Base-by-base conservation (phyloP, 2,113 vertebrate species). In the Nothobranchius kuhntae region DNA sequence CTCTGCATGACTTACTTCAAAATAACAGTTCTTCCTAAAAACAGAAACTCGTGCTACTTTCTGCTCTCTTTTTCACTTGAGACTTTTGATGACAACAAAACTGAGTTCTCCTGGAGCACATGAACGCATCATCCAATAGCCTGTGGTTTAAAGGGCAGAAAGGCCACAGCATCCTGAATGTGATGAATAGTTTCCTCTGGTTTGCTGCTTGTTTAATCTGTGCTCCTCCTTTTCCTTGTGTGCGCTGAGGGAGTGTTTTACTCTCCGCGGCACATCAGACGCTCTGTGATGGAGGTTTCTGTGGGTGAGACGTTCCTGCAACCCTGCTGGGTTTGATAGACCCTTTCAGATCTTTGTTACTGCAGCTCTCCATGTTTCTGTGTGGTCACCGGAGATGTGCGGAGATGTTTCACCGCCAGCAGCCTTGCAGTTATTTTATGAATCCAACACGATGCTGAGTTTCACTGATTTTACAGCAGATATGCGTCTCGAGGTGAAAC, bases 141-240 rank as follows among this genome's bases (percentile, higher is more conserved):
- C 55, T 51, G 45, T 44, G 47, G 35, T 54, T 35, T 52, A 60
- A n/a, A 7, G 47, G 10, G 51, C 54, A 75, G 13, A 82, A 74
- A 79, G 77, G 86, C 81, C 77, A 76, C 50, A 35, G 58, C 71
- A 78, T 76, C 77, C 79, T 84, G 75, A 65, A 71, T 65, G 42
- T 73, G 69, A 87, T 78, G 58, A 78, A 82, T 78, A 77, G 40
- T 83, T 85, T 86, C 71, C 59, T 14, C 68, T 71, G 78, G 75
- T 87, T 84, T 80, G 59, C 68, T 66, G 68, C 26, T 68, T 61
- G 65, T 67, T 73, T n/a, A 65, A 69, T 81, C 70, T 82, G 80
- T 68, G 75, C 65, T 64, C 50, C 75, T 83, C 55, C 68, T 55
- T 76, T 58, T 68, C 60, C 79, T 46, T 79, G 63, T 84, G 66